These are phyloP conservation scores for Entomobrya proxima DNA, from an alignment of 2,888 invertebrate genomes.

Conservation along the genomic window DNA sequence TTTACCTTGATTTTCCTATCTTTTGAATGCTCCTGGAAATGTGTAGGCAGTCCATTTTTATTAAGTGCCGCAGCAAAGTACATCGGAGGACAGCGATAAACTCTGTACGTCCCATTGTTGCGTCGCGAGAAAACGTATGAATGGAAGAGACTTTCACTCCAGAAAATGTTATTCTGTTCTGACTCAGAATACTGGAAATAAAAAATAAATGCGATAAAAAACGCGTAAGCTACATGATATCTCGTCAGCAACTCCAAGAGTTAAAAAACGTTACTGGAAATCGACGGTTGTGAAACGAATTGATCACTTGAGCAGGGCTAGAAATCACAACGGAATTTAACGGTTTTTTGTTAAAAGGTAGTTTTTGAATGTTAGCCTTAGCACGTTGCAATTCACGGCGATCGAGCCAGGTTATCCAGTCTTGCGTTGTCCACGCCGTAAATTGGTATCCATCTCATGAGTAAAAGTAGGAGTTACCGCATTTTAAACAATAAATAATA, in stretches of 20 bases:
- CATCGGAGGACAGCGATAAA: conserved; percentile 55
- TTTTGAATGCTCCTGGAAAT: conserved; percentile 50
- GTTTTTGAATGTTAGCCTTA: neutral
- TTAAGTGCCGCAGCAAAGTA: conserved; percentile 50
- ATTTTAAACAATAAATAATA: neutral
- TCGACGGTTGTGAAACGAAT: conserved; percentile 30
- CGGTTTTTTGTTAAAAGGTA: conserved; percentile 12
- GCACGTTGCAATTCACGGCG: neutral
- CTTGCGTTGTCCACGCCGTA: conserved; percentile 21
- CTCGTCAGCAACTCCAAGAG: neutral
- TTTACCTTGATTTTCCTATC: neutral
- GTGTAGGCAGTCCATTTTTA: conserved; percentile 47
- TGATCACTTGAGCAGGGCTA: conserved; percentile 1
- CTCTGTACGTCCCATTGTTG: neutral
- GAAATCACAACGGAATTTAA: conserved; percentile 62
- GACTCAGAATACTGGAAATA: neutral
- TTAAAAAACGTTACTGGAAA: conserved; percentile 41
- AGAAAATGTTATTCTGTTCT: neutral
- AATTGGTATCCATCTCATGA: neutral
- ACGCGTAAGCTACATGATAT: neutral
- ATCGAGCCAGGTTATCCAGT: conserved; percentile 46
- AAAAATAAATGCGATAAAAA: neutral
- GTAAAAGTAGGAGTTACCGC: neutral
- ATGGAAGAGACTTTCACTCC: conserved; percentile 57
- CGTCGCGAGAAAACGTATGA: conserved; percentile 38